Base-by-base conservation (phyloP, 2,113 vertebrate genomes). In the Hydrolagus affinis region DNA sequence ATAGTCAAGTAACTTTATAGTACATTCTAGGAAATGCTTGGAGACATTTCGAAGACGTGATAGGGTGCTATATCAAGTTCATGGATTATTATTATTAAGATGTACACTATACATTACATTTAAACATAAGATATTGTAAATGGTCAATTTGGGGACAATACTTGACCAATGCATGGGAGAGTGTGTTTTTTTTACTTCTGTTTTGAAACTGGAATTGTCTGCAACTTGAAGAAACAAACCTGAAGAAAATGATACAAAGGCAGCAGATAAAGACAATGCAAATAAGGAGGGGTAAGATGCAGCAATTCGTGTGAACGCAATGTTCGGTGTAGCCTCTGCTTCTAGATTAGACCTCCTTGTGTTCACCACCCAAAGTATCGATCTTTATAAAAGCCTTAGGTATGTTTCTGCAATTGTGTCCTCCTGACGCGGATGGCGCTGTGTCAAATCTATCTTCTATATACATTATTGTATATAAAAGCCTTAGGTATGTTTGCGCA, bases 131-230 rank as follows among this genome's bases (percentile, higher is more conserved):
- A n/a, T 6, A 56, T 56, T 75, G 32, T 75, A 56, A 70, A n/a
- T 14, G 69, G n/a, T 70, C 17, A 70, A n/a, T 25, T 11, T 83
- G 44, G 44, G 6, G 44, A 44, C 44, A 44, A 44, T 44, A 44
- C 44, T 44, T 44, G 44, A 44, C 44, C 1, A 11, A 21, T 30
- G 66, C 23, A 66, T 30, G 21, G 17, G 30, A 66, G 25, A 83
- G 30, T 44, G 44, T 44, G 6, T 44, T 59, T 59, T 19, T 21
- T 72, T 72, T 30, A 23, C 30, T 59, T 21, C 17, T 64, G 23
- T 23, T 78, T n/a, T 80, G n/a, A 64, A 80, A 25, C 23, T 80
- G 56, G 23, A 83, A 66, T 80, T 28, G n/a, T 64, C 59, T 57
- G 28, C 15, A 66, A 83, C 15, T 21, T 25, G 59, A 80, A 80